phyloP scores from a whole-genome alignment of 2,888 invertebrate genomes.

The Pandemis corylana region DNA sequence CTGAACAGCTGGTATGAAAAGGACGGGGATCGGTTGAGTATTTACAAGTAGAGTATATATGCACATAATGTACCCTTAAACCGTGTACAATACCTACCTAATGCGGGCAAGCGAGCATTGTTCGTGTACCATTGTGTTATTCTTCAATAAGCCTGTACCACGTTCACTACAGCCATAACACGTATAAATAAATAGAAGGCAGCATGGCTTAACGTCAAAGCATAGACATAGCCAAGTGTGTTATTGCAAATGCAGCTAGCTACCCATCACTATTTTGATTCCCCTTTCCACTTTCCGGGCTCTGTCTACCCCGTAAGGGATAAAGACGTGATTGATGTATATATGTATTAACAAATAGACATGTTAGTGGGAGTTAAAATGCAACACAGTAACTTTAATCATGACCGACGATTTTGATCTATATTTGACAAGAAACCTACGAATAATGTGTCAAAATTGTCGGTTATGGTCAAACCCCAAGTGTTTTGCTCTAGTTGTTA shows the following conservation, averaged over 20 bases:
- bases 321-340: too few species aligned
- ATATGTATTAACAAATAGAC: too few species aligned
- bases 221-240: background rate
- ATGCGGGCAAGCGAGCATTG: conserved; percentile 32
- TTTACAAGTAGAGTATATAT: conserved; percentile 18
- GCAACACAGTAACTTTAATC: too few species aligned
- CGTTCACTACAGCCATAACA: background rate
- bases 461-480: too few species aligned
- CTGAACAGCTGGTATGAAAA: conserved; percentile 21
- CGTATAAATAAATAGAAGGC: conserved; percentile 7
- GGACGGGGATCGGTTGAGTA: conserved; percentile 17
- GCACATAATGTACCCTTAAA: conserved; percentile 37
- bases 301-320: too few species aligned
- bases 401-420: too few species aligned
- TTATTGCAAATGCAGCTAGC: background rate
- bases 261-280: too few species aligned
- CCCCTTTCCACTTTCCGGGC: too few species aligned
- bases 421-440: too few species aligned
- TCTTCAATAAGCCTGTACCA: conserved; percentile 8
- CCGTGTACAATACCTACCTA: conserved; percentile 35
- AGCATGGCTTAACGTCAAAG: background rate
- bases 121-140: conserved; percentile 34
- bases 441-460: too few species aligned
- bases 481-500: too few species aligned
- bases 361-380: too few species aligned